Evolutionary conservation across 1,140 invertebrate genomes (phyloP).

Genomic region (Apolygus lucorum): DNA sequence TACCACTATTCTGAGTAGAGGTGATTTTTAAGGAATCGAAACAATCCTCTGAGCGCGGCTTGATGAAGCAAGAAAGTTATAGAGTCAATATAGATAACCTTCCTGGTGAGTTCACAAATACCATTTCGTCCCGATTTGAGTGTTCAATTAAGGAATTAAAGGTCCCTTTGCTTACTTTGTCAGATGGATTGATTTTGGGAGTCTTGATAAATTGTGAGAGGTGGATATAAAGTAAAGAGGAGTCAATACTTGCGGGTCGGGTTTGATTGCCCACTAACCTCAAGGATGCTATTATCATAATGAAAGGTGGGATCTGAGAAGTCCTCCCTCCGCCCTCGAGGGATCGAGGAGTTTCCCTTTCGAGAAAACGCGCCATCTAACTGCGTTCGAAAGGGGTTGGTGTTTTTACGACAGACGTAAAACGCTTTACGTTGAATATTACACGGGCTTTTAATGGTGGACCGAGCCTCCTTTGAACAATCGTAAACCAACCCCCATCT

Average conservation of each 20-base stretch:
- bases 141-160: background rate
- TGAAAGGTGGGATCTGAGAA: conserved; percentile 9
- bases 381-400: background rate
- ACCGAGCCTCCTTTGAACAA: conserved; percentile 17
- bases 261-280: conserved; percentile 15
- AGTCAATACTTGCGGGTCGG: conserved; percentile 4
- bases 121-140: too few species aligned
- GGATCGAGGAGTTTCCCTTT: too few species aligned
- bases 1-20: too few species aligned
- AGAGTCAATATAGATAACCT: too few species aligned
- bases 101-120: too few species aligned
- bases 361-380: background rate
- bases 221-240: background rate
- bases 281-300: conserved; percentile 14
- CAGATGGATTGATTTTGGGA: background rate
- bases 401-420: conserved; percentile 17
- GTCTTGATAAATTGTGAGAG: background rate
- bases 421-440: conserved; percentile 22
- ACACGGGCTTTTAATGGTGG: conserved; percentile 21
- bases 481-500: conserved; percentile 13
- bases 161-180: background rate
- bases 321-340: background rate
- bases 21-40: too few species aligned
- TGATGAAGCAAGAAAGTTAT: too few species aligned
- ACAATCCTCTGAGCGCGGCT: too few species aligned